Base-by-base conservation (phyloP, 1,140 invertebrate genomes). In the Drosophila tropicalis region DNA sequence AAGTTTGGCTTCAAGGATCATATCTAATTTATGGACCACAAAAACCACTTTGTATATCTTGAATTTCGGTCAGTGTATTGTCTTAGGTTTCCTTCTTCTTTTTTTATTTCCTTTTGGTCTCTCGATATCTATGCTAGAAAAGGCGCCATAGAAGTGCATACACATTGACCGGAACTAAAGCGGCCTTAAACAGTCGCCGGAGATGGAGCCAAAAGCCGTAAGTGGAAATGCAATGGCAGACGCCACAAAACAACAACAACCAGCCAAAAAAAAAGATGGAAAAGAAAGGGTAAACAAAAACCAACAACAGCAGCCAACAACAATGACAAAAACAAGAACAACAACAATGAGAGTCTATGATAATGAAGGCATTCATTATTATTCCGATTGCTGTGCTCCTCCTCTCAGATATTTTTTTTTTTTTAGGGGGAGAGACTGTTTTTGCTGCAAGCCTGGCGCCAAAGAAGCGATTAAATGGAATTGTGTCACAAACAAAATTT, bases 281-380 rank as follows among this genome's bases (percentile, higher is more conserved):
- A 22, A 22, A n/a, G 70, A 86, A 71, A 69, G 79, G 68, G 81
- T 82, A 85, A 87, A 87, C 83, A 87, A 82, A 51, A 71, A 61
- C 67, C n/a, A 57, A 63, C 68, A 61, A 29, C 29, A 54, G 25
- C 66, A 69, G 61, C n/a, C n/a, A 76, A 39, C 47, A 77, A 65
- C 62, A 73, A n/a, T n/a, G n/a, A n/a, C n/a, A n/a, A 68, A 56
- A 55, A 61, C 29, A 41, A 36, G 29, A 51, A 36, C 67, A 78
- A 22, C 44, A 72, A 47, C 17, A 64, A 32, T 55, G 62, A 72
- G 44, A 65, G 55, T 72, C 80, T 89, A 87, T 89, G 80, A 89
- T 87, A 87, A 87, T 87, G 74, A 87, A 89, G 70, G 81, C 76
- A 89, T 87, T 87, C 83, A 87, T 87, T 87, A 89, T 89, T 89